phyloP scores from a whole-genome alignment of 2,797 vertebrate genomes.

The Chaunax sp. region DNA sequence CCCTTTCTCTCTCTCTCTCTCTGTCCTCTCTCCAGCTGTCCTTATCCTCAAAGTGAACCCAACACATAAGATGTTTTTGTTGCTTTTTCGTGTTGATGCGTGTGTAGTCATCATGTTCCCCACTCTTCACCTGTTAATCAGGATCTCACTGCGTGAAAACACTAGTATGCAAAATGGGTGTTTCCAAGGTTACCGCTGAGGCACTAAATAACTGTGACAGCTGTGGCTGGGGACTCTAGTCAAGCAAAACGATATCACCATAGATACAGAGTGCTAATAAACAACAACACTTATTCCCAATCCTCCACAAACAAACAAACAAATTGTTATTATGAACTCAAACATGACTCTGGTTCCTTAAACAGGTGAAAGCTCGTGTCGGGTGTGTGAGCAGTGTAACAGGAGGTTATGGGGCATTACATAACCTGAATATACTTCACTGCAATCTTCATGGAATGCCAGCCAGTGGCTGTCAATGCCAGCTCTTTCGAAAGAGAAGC shows the following conservation, averaged over 20 bases:
- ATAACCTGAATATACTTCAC: slow-evolving; percentile 24
- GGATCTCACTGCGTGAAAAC: slow-evolving; percentile 69
- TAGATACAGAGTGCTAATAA: slow-evolving; percentile 69
- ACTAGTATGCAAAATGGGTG: slow-evolving; percentile 68
- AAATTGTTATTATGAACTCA: slow-evolving; percentile 47
- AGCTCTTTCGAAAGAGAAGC: slow-evolving; percentile 48
- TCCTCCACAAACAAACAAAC: slow-evolving; percentile 55
- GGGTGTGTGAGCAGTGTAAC: slow-evolving; percentile 13
- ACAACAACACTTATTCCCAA: slow-evolving; percentile 59
- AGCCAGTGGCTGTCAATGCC: slow-evolving; percentile 42
- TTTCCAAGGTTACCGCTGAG: slow-evolving; percentile 81
- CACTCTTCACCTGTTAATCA: slow-evolving; percentile 73
- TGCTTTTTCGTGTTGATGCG: slow-evolving; percentile 23
- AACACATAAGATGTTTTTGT: slow-evolving; percentile 34
- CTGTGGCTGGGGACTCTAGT: slow-evolving; percentile 76
- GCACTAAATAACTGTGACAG: slow-evolving; percentile 80
- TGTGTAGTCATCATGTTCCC: slow-evolving; percentile 57
- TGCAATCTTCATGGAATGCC: slow-evolving; percentile 15
- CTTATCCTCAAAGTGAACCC: slow-evolving; percentile 49
- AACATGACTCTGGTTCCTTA: slow-evolving; percentile 18
- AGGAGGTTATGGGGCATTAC: slow-evolving; percentile 27
- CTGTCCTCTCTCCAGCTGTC: slow-evolving; percentile 45
- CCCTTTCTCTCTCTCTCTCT: slow-evolving; percentile 32
- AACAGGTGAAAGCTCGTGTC: slow-evolving; percentile 27
- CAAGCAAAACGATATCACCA: slow-evolving; percentile 74